Base-by-base conservation (phyloP, 2,888 invertebrate species). In the Nasonia oneida region DNA sequence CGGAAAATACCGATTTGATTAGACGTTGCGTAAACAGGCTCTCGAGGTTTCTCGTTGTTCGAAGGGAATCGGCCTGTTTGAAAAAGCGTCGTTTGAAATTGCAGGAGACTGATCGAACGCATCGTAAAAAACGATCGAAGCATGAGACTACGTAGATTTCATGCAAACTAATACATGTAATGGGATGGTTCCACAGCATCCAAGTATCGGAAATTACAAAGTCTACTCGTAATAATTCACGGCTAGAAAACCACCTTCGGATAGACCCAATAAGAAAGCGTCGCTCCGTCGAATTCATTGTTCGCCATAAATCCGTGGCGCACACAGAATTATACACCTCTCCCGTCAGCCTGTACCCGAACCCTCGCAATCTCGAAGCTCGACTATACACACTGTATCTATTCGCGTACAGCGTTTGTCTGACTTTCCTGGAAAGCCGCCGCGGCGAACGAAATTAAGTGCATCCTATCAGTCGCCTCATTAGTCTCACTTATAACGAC, bases 381-480 rank as follows among this genome's bases (percentile, higher is more conserved):
- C n/a, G 57, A 61, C 57, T 15, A 6, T 12, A 57, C 15, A 57
- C 23, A 12, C 37, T 3, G 37, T 12, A 47, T 47, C 47, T 47
- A 47, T 23, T 73, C n/a, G 42, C 42, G 42, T 73, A 47, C 73
- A 42, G 8, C 3, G 73, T n/a, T 42, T 12, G 3, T n/a, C 6
- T 37, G 73, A 23, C 18, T 73, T 42, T 42, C 42, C 23, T 42
- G 29, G 29, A 53, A 53, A 75, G n/a, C 8, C 6, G 15, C 39
- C 14, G 50, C 47, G 23, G 6, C 57, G 23, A n/a, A 4, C 53
- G 15, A 76, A 76, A 76, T 76, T 76, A 76, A 76, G 61, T 76
- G 61, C 37, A 76, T 76, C 76, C 76, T 74, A 75, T 75, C 75
- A n/a, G 47, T 74, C 57, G 23, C 8, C 75, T 75, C 75, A 75